Evolutionary conservation across 92 coral and sea anemone species (phyloP).

Genomic region (Chrysogorgia sp.): DNA sequence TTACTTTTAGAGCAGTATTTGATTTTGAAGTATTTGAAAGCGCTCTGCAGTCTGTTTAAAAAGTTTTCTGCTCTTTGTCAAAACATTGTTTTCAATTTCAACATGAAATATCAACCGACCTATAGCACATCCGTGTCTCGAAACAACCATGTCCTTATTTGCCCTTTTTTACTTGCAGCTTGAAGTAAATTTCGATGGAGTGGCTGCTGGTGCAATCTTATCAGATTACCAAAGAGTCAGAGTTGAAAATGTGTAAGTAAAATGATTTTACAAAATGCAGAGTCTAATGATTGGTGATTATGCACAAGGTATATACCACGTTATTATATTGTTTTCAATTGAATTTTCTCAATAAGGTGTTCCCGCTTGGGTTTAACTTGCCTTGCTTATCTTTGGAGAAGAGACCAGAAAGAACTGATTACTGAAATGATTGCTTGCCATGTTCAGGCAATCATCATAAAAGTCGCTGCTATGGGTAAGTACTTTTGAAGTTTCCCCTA

Average conservation of each 20-base stretch:
- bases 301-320: not conserved
- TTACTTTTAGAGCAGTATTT: too few relatives aligned
- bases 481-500: not conserved
- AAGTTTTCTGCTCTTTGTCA: too few relatives aligned
- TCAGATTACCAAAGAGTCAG: constrained; percentile 93
- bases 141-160: not conserved
- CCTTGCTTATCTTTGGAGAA: constrained; percentile 88
- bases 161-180: constrained; percentile 48
- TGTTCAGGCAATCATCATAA: constrained; percentile 80
- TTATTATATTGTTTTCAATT: not conserved
- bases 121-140: too few relatives aligned
- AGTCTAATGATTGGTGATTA: too few relatives aligned
- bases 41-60: too few relatives aligned
- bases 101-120: too few relatives aligned
- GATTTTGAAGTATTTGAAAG: too few relatives aligned
- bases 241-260: constrained; percentile 94
- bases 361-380: constrained; percentile 78
- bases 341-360: constrained; percentile 53
- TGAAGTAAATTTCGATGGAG: constrained; percentile 79
- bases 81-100: too few relatives aligned
- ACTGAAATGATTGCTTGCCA: constrained; percentile 85
- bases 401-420: constrained; percentile 77
- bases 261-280: too few relatives aligned
- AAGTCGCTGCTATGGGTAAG: constrained; percentile 95
- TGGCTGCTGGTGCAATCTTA: constrained; percentile 88